These are phyloP conservation scores for Indicator indicator DNA, from an alignment of 2,113 vertebrate species.

Conservation along the genomic window DNA sequence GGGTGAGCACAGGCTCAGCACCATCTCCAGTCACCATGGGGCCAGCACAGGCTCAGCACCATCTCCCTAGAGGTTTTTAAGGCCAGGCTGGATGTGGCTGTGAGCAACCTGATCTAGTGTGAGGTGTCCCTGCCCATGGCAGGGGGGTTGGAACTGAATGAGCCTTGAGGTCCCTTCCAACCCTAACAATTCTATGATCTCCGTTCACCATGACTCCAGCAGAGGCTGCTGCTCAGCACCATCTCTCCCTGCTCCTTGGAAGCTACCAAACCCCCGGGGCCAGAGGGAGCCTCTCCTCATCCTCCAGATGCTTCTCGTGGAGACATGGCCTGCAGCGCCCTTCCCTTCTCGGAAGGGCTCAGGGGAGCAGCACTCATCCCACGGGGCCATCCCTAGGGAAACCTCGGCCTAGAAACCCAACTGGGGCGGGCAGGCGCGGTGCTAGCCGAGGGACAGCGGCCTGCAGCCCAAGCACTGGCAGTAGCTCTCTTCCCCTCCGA, in stretches of 20 bases:
- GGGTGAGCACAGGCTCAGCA: too few relatives aligned
- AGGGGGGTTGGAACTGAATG: too few relatives aligned
- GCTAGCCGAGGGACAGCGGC: neutral
- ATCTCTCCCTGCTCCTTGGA: rapidly evolving
- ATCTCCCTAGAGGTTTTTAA: too few relatives aligned
- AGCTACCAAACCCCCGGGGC: neutral
- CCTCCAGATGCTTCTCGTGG: neutral
- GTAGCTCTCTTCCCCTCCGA: neutral
- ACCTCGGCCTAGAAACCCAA: neutral
- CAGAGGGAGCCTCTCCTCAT: neutral
- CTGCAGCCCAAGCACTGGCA: neutral
- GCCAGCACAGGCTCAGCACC: too few relatives aligned
- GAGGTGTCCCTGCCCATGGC: too few relatives aligned
- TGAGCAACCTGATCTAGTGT: too few relatives aligned
- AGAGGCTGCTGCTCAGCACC: neutral
- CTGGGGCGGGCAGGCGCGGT: neutral
- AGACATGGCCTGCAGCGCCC: neutral
- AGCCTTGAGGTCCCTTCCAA: too few relatives aligned
- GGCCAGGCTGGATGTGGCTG: too few relatives aligned
- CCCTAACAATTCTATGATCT: too few relatives aligned
- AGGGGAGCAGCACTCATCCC: neutral
- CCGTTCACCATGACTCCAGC: too few relatives aligned
- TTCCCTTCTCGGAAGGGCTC: neutral
- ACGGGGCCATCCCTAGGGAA: neutral
- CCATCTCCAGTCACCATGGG: too few relatives aligned